These are phyloP conservation scores for Apoderus coryli DNA, from an alignment of 2,888 invertebrate species.

Conservation along the genomic window DNA sequence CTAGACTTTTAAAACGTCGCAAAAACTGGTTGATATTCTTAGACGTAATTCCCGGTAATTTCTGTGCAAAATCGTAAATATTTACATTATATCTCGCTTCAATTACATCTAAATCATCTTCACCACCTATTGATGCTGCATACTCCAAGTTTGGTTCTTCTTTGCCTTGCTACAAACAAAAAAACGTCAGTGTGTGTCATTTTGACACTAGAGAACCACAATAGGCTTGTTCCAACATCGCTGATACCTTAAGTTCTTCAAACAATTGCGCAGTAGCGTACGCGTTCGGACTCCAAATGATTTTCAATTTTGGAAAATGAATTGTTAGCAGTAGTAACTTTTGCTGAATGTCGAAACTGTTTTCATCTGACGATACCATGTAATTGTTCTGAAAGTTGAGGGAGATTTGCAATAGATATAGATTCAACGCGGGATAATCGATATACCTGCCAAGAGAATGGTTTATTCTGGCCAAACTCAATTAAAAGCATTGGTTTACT, in stretches of 20 bases:
- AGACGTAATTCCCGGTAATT: constrained; percentile 76
- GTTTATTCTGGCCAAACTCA: constrained; percentile 90
- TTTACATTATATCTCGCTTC: constrained; percentile 42
- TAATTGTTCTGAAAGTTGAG: constrained; percentile 50
- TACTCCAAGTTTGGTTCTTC: constrained; percentile 62
- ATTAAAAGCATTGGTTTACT: constrained; percentile 80
- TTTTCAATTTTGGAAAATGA: constrained; percentile 82
- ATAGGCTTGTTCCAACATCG: constrained; percentile 2
- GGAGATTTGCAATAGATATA: constrained; percentile 6
- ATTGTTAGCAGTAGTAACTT: constrained; percentile 86
- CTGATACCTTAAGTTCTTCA: constrained; percentile 79
- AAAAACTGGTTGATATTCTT: constrained; percentile 70
- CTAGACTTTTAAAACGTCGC: constrained; percentile 47
- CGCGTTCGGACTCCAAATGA: constrained; percentile 95
- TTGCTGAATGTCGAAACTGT: constrained; percentile 65
- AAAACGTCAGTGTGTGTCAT: too few relatives aligned
- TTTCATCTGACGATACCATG: constrained; percentile 61
- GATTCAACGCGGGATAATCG: too few relatives aligned
- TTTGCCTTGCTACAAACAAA: constrained; percentile 50
- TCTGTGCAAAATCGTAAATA: constrained; percentile 55
- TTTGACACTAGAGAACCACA: not conserved
- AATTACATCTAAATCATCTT: constrained; percentile 39
- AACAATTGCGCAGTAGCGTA: constrained; percentile 93
- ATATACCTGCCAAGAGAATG: constrained; percentile 71
- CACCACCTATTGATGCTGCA: constrained; percentile 58